Evolutionary conservation across 2,113 vertebrate species (phyloP).

Genomic region (Pipa parva): DNA sequence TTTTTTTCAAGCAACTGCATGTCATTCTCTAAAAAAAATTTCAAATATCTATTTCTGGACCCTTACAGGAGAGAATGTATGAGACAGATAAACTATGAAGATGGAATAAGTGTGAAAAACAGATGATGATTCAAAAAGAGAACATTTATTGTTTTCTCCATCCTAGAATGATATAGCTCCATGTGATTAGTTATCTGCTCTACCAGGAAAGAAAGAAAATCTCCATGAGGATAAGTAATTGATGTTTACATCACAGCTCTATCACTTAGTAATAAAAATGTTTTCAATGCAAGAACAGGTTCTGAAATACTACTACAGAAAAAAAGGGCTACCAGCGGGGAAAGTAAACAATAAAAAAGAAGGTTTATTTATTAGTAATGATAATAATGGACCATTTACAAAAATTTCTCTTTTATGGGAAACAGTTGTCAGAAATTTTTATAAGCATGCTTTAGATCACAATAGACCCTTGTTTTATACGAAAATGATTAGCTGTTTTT

Average conservation of each 20-base stretch:
- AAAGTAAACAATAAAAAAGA: slow-evolving; percentile 47
- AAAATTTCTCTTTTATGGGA: slow-evolving; percentile 55
- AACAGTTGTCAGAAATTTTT: slow-evolving; percentile 54
- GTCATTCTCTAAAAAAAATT: slow-evolving; percentile 28
- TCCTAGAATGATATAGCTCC: slow-evolving; percentile 58
- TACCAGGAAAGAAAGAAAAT: slow-evolving; percentile 67
- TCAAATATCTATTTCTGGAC: slow-evolving; percentile 37
- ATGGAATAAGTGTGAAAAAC: slow-evolving; percentile 48
- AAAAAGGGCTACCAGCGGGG: slow-evolving; percentile 38
- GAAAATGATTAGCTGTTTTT: slow-evolving; percentile 53
- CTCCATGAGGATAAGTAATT: slow-evolving; percentile 70
- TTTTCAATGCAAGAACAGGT: slow-evolving; percentile 63
- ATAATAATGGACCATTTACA: slow-evolving; percentile 55
- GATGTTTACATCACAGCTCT: slow-evolving; percentile 72
- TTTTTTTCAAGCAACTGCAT: slow-evolving; percentile 35
- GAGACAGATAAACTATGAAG: slow-evolving; percentile 49
- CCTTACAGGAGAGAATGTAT: slow-evolving; percentile 45
- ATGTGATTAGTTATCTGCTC: slow-evolving; percentile 67
- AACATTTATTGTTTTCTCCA: slow-evolving; percentile 61
- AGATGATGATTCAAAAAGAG: slow-evolving; percentile 57
- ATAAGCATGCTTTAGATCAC: slow-evolving; percentile 47
- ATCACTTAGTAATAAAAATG: slow-evolving; percentile 70
- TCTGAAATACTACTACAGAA: slow-evolving; percentile 54
- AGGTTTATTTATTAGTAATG: slow-evolving; percentile 64
- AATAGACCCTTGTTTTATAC: slow-evolving; percentile 45